A percentile compares a stretch with the other conserved stretches of the same genome.
Conservation (phyloP, 1,140 invertebrate species). For the Trichogramma pretiosum region DNA sequence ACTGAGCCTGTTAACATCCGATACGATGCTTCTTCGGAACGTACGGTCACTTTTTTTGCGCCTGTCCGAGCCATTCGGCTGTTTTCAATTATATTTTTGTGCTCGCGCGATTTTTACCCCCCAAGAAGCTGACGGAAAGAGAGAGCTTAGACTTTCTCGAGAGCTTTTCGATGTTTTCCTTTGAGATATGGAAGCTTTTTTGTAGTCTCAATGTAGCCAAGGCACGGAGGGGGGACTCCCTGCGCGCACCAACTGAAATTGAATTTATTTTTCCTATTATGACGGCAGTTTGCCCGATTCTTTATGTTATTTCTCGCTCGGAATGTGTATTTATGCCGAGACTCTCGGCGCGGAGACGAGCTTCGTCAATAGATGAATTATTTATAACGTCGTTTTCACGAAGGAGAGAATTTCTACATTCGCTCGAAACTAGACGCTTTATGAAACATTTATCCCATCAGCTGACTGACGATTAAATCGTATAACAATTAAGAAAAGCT, state of each 20-base stretch:
- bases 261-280: constrained; percentile 2
- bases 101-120: neutral
- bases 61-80: neutral
- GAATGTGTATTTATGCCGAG: too few species aligned
- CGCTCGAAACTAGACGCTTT: too few species aligned
- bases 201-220: too few species aligned
- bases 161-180: constrained; percentile 12
- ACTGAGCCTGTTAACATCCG: too few species aligned
- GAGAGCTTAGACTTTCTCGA: too few species aligned
- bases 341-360: too few species aligned
- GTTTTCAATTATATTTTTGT: constrained; percentile 14
- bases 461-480: neutral
- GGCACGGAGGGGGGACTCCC: too few species aligned
- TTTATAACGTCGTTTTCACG: neutral
- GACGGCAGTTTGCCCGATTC: constrained; percentile 3
- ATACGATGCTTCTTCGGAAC: too few species aligned
- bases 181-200: constrained; percentile 5
- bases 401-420: neutral
- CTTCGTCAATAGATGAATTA: too few species aligned
- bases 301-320: too few species aligned
- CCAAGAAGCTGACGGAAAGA: neutral
- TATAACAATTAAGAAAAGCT: neutral
- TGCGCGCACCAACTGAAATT: too few species aligned
- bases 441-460: too few species aligned
- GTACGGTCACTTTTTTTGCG: neutral